A percentile compares a stretch with the other conserved stretches of the same genome.
These are phyloP conservation scores for Sphaeridia pumilis DNA, from an alignment of 2,888 invertebrate genomes.

Conservation along the genomic window DNA sequence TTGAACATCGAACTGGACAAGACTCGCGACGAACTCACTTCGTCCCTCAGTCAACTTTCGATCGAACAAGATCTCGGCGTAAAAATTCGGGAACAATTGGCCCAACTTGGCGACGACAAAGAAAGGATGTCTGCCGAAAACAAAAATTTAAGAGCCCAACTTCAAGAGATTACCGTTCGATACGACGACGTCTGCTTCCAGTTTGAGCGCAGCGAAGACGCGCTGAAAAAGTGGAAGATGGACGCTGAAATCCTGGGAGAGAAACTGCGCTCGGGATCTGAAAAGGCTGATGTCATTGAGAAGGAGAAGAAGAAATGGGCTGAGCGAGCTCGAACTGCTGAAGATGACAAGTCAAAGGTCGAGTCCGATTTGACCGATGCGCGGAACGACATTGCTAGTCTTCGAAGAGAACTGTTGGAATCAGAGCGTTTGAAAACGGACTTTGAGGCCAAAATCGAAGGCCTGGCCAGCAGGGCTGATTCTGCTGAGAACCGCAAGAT, in stretches of 20 bases:
- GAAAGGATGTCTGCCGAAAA: constrained; percentile 30
- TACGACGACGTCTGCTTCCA: constrained; percentile 34
- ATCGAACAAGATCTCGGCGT: constrained; percentile 32
- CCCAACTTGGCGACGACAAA: constrained; percentile 28
- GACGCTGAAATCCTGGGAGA: constrained; percentile 71
- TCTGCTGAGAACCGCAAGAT: constrained; percentile 28
- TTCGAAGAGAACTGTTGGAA: constrained; percentile 33
- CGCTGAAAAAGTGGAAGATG: constrained; percentile 77
- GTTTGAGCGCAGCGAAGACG: constrained; percentile 47
- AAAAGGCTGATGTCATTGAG: constrained; percentile 52
- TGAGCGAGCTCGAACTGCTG: constrained; percentile 67
- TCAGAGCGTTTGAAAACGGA: constrained; percentile 33
- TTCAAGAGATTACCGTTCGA: constrained; percentile 27
- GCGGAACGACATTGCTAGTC: constrained; percentile 56
- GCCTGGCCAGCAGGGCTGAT: constrained; percentile 27
- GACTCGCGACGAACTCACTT: constrained; percentile 39
- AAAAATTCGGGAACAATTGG: constrained; percentile 32
- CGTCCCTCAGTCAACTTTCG: constrained; percentile 27
- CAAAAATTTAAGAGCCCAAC: constrained; percentile 25
- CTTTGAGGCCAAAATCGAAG: constrained; percentile 31
- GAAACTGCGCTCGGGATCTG: constrained; percentile 42
- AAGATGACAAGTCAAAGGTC: constrained; percentile 78
- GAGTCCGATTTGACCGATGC: constrained; percentile 75
- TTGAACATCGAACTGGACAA: constrained; percentile 74
- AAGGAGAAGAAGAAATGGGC: constrained; percentile 71